Conservation (phyloP, 2,113 vertebrate genomes). For the Cyrtonyx montezumae region DNA sequence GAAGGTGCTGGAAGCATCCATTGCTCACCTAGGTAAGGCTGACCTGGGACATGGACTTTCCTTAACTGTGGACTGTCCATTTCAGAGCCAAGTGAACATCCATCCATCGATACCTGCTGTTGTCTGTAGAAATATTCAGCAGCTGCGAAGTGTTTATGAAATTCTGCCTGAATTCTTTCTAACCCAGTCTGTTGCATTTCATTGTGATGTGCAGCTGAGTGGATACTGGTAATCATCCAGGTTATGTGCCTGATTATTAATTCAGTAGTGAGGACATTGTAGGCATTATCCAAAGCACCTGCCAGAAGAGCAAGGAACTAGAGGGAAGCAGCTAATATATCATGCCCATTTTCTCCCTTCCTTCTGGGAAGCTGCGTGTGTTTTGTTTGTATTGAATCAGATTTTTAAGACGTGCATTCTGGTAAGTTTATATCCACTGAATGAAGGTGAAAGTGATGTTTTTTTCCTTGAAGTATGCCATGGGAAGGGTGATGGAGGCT, state of each 20-base stretch:
- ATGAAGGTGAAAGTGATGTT: background rate
- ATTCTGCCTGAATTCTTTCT: background rate
- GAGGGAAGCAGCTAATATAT: background rate
- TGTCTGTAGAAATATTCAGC: background rate
- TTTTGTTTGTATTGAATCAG: background rate
- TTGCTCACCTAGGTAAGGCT: conserved; percentile 70
- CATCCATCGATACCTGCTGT: background rate
- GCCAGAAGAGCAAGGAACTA: background rate
- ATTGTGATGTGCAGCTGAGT: background rate
- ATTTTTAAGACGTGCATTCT: background rate
- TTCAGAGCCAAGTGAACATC: background rate
- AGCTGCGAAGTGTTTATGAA: background rate
- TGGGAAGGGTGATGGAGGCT: background rate
- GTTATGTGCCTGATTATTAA: background rate
- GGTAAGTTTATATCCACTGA: background rate
- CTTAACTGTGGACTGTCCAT: background rate
- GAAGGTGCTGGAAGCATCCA: conserved; percentile 42
- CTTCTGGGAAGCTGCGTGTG: background rate
- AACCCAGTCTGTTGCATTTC: background rate
- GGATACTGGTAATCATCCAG: background rate
- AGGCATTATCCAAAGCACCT: background rate
- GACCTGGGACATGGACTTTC: background rate
- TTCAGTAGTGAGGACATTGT: background rate
- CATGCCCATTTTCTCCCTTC: background rate
- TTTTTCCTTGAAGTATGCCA: background rate